phyloP scores from a whole-genome alignment of 2,797 vertebrate genomes.

The Sternotherus odoratus region DNA sequence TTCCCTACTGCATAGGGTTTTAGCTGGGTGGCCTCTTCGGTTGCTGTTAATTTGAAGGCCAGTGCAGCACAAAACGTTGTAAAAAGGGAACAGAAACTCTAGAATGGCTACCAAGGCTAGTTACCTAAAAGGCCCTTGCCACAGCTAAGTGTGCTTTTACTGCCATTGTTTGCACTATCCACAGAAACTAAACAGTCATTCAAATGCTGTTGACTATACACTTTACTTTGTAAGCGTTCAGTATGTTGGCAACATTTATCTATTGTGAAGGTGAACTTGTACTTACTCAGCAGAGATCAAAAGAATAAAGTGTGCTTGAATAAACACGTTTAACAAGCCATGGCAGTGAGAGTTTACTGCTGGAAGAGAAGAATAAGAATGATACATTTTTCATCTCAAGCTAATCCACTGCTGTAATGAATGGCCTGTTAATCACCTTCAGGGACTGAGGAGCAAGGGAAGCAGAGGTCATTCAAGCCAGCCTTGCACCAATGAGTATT shows the following conservation, averaged over 20 bases:
- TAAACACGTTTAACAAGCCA: slow-evolving; percentile 69
- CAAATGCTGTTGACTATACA: neutral
- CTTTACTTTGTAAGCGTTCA: slow-evolving; percentile 17
- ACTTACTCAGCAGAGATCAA: slow-evolving; percentile 45
- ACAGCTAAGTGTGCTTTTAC: slow-evolving; percentile 35
- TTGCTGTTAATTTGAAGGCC: neutral
- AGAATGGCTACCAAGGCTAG: slow-evolving; percentile 19
- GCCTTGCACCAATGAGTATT: slow-evolving; percentile 16
- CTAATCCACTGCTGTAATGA: slow-evolving; percentile 61
- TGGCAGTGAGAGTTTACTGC: slow-evolving; percentile 40
- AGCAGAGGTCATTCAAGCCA: neutral
- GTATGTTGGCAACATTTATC: neutral
- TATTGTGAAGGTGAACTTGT: neutral
- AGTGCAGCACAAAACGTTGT: neutral
- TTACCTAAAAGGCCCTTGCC: slow-evolving; percentile 22
- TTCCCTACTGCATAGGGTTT: neutral
- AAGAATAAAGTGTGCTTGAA: slow-evolving; percentile 60
- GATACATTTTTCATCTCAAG: slow-evolving; percentile 66
- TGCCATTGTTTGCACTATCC: slow-evolving; percentile 6
- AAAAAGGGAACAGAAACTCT: neutral
- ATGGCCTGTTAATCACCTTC: slow-evolving; percentile 51
- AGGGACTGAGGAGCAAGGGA: slow-evolving; percentile 45
- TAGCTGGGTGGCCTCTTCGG: neutral
- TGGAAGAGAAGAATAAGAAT: slow-evolving; percentile 60
- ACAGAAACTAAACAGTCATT: slow-evolving; percentile 12